These are phyloP conservation scores for Knipowitschia caucasica DNA, from an alignment of 2,797 vertebrate species.

Conservation along the genomic window DNA sequence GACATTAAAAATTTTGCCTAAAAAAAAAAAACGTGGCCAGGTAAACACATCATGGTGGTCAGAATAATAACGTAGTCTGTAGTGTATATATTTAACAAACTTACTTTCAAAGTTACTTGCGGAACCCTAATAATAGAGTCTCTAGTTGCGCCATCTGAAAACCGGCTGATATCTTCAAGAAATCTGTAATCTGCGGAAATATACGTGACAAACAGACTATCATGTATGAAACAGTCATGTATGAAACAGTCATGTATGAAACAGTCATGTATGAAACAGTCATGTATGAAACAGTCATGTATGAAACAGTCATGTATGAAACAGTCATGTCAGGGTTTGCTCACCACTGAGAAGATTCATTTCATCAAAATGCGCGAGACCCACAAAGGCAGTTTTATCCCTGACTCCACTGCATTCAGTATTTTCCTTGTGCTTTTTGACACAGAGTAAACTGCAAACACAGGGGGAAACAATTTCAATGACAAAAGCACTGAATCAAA, in stretches of 20 bases:
- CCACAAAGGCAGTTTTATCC: slow-evolving; percentile 85
- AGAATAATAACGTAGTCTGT: neutral
- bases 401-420: slow-evolving; percentile 84
- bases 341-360: slow-evolving; percentile 88
- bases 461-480: no score
- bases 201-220: no score
- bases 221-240: no score
- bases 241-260: no score
- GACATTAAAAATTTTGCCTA: slow-evolving; percentile 79
- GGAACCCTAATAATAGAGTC: slow-evolving; percentile 63
- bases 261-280: no score
- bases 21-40: slow-evolving; percentile 18
- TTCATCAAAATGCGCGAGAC: slow-evolving; percentile 84
- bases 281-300: no score
- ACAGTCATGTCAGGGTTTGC: neutral
- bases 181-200: slow-evolving; percentile 89
- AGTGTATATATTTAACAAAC: no score
- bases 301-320: no score
- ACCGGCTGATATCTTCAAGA: slow-evolving; percentile 88
- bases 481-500: no score
- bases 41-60: neutral
- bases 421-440: slow-evolving; percentile 87
- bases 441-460: slow-evolving; percentile 84
- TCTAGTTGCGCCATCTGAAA: slow-evolving; percentile 83
- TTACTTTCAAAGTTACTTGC: slow-evolving; percentile 47